Evolutionary conservation across 2,797 vertebrate species (phyloP).

Genomic region (Cynopterus sphinx): DNA sequence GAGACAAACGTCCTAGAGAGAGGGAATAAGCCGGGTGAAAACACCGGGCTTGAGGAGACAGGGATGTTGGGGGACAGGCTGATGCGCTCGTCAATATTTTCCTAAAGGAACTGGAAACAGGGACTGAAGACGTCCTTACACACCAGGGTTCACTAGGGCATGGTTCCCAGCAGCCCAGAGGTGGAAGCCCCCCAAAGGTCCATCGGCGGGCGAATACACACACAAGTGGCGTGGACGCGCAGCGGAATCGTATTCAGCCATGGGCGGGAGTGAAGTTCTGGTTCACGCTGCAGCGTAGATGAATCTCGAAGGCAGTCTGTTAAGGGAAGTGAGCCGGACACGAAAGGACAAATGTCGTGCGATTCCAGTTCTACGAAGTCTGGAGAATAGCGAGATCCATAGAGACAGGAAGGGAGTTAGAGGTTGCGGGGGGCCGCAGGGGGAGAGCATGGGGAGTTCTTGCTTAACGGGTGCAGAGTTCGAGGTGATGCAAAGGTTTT

Average conservation of each 20-base stretch:
- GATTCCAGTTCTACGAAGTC: neutral
- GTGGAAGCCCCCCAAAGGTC: neutral
- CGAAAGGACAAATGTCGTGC: neutral
- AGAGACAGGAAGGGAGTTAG: neutral
- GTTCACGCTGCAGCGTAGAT: fast-evolving
- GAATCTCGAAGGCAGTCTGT: neutral
- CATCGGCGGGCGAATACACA: fast-evolving
- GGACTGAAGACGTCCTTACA: too few species aligned
- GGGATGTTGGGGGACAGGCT: neutral
- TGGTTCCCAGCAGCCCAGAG: neutral
- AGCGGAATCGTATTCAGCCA: neutral
- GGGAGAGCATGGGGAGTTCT: fast-evolving
- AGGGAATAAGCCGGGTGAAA: neutral
- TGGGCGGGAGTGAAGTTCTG: neutral
- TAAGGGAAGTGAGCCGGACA: neutral
- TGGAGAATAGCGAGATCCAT: neutral
- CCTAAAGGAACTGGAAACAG: neutral
- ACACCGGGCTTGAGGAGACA: neutral
- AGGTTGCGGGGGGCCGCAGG: neutral
- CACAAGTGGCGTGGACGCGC: neutral
- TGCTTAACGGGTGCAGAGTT: neutral
- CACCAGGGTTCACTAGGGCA: neutral
- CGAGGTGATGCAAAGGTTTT: neutral
- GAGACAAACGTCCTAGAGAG: neutral
- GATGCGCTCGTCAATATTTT: neutral